Evolutionary conservation across 2,113 vertebrate species (phyloP).

Genomic region (Crotalus horridus): DNA sequence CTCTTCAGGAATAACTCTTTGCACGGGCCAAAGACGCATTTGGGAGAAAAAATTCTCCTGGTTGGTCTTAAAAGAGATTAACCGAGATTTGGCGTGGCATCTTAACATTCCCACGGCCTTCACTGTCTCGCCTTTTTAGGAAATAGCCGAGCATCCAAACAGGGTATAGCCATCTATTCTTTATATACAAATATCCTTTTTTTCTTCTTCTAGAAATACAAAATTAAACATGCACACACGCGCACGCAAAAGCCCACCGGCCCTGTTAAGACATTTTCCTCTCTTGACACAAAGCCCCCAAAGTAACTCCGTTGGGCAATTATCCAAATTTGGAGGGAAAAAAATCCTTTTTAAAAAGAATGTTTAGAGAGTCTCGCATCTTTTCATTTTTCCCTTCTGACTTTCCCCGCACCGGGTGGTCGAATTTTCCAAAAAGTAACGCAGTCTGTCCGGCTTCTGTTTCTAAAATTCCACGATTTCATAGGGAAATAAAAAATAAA

Average conservation of each 20-base stretch:
- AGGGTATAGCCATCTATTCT: background rate
- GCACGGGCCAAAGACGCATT: fast-evolving
- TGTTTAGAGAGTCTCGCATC: background rate
- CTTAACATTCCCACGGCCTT: background rate
- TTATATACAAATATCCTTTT: constrained; percentile 11
- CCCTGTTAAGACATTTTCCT: background rate
- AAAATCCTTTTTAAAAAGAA: background rate
- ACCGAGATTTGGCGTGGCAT: background rate
- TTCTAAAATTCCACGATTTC: background rate
- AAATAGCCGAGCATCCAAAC: background rate
- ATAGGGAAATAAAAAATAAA: too few relatives aligned
- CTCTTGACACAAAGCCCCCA: background rate
- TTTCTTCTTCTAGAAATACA: constrained; percentile 1
- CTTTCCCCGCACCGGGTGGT: too few relatives aligned
- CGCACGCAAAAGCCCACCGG: background rate
- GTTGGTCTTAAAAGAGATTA: background rate
- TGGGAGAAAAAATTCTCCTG: background rate
- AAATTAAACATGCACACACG: background rate
- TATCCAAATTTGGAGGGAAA: background rate
- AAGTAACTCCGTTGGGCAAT: background rate
- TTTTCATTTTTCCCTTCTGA: background rate
- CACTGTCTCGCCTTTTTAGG: background rate
- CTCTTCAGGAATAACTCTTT: background rate
- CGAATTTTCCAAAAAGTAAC: background rate
- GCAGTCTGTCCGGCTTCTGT: background rate